Evolutionary conservation across 2,797 vertebrate genomes (phyloP), one percentile per base, ranked within the genome.

Genomic region (Tokudaia tokunoshimensis): DNA sequence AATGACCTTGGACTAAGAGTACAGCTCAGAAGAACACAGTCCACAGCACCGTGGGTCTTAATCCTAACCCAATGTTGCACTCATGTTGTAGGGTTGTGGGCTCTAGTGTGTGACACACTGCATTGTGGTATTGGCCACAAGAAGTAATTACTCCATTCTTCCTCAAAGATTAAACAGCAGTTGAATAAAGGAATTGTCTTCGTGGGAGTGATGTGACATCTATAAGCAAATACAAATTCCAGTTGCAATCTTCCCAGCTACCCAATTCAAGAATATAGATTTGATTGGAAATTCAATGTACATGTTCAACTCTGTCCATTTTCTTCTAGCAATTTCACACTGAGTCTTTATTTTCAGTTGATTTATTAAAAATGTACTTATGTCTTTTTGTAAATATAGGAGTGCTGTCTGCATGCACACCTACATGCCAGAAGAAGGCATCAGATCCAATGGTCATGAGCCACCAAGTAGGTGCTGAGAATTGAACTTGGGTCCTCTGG

Each of bases 171-270:
- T 24, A 74, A 87, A 41, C 65, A 74, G 12, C 67, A 57, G 9
- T 19, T 72, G 65, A 72, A 37, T 12, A 74, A 41, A 87, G 52
- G 4, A 74, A 29, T 57, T 74, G 10, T 41, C 50, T 87, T 15
- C 0, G 0, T 57, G 24, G 4, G 15, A 14, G 3, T 1, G 4
- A 13, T 41, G 5, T 2, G 4, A 74, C 12, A 57, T 74, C 14
- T 37, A 14, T 26, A 52, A 52, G 7, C 52, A 37, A 70, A 52
- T 70, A 10, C n/a, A n/a, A 52, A 2, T 15, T 15, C 47, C 7
- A 70, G 47, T 52, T 17, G 1, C 44, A 52, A 6, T 22, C 6
- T 22, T 70, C 47, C 31, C 44, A 37, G 47, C 50, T 85, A 67
- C 44, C 41, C 61, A 63, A 70, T 52, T 70, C 47, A 70, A 70